phyloP scores from a whole-genome alignment of 2,113 vertebrate species.

The Alces alces region DNA sequence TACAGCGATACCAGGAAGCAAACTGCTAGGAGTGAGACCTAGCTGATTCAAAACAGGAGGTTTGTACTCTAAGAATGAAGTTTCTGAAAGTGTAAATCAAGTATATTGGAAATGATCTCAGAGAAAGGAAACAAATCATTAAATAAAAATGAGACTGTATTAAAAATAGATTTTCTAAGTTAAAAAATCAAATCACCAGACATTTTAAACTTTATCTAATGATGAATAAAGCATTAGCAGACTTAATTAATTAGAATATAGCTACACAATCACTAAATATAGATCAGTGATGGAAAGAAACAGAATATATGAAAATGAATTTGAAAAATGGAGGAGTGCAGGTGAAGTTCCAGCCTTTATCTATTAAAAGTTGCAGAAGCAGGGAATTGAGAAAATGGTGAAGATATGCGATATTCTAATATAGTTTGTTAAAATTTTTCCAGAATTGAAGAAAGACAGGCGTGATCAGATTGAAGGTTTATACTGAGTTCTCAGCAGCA shows the following conservation, averaged over 20 bases:
- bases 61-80: not conserved
- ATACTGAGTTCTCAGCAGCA: not conserved
- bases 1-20: not conserved
- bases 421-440: not conserved
- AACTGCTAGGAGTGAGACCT: not conserved
- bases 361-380: not conserved
- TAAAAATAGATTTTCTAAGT: not conserved
- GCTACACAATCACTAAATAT: not conserved
- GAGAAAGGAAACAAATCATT: not conserved
- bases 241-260: not conserved
- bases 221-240: not conserved
- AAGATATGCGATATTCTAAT: not conserved
- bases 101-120: not conserved
- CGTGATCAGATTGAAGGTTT: not conserved
- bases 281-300: not conserved
- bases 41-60: not conserved
- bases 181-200: not conserved
- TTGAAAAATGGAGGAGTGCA: not conserved
- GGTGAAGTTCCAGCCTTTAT: not conserved
- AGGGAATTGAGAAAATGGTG: not conserved
- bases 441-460: not conserved
- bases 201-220: not conserved
- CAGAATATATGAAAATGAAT: not conserved
- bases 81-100: not conserved
- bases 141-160: not conserved